Evolutionary conservation across 1,140 invertebrate species (phyloP).

Genomic region (Maconellicoccus hirsutus): DNA sequence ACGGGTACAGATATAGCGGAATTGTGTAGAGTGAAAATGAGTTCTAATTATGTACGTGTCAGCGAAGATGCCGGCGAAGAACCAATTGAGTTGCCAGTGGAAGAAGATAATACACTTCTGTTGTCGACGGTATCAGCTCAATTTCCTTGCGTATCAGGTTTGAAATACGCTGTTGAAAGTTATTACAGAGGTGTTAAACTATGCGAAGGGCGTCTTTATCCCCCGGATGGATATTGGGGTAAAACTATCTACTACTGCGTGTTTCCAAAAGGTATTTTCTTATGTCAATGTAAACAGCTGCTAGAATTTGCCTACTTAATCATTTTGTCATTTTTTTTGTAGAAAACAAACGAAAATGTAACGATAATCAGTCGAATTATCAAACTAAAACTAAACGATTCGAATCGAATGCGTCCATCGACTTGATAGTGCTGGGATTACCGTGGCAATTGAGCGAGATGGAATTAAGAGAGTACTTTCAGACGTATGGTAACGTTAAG

Average conservation of each 20-base stretch:
- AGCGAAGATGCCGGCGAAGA: constrained; percentile 82
- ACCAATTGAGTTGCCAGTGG: constrained; percentile 80
- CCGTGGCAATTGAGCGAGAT: constrained; percentile 96
- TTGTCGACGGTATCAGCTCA: constrained; percentile 78
- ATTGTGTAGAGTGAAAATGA: background rate
- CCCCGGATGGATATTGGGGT: constrained; percentile 80
- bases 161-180: constrained; percentile 81
- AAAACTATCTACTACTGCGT: constrained; percentile 78
- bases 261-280: constrained; percentile 74
- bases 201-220: constrained; percentile 71
- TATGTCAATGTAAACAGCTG: background rate
- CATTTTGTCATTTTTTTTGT: constrained; percentile 25
- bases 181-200: constrained; percentile 75
- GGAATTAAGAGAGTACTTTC: constrained; percentile 88
- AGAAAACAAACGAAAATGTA: constrained; percentile 93
- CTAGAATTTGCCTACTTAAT: background rate
- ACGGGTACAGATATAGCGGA: background rate
- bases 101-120: constrained; percentile 73
- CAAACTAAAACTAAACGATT: constrained; percentile 81
- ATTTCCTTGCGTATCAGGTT: constrained; percentile 82
- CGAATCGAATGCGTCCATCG: constrained; percentile 82
- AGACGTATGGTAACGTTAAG: constrained; percentile 87
- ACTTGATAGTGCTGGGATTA: constrained; percentile 91
- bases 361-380: constrained; percentile 82
- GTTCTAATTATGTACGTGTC: constrained; percentile 43